These are phyloP conservation scores for Onchidella celtica DNA, from an alignment of 2,888 invertebrate species.

Conservation along the genomic window DNA sequence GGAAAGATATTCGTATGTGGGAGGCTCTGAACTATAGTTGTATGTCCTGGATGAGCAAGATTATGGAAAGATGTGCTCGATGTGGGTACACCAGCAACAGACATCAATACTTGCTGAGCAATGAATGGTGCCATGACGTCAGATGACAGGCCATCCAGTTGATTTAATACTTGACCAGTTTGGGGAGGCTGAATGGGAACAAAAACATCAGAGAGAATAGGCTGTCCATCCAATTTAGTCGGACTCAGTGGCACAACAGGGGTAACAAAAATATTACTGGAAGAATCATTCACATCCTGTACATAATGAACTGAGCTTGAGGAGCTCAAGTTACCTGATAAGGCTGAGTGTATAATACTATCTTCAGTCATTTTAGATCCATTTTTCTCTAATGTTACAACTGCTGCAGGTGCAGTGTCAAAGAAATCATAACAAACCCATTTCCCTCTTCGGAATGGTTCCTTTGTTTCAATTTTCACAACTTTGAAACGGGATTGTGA, in stretches of 20 bases:
- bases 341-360: slow-evolving; percentile 47
- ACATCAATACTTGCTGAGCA: slow-evolving; percentile 39
- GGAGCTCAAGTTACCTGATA: slow-evolving; percentile 77
- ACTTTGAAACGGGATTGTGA: slow-evolving; percentile 89
- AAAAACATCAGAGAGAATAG: slow-evolving; percentile 53
- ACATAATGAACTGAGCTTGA: slow-evolving; percentile 78
- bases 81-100: slow-evolving; percentile 24
- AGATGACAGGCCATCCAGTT: slow-evolving; percentile 36
- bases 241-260: slow-evolving; percentile 61
- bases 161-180: slow-evolving; percentile 55
- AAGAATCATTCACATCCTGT: slow-evolving; percentile 76
- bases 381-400: slow-evolving; percentile 51
- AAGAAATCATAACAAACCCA: slow-evolving; percentile 97
- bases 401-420: slow-evolving; percentile 86
- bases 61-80: slow-evolving; percentile 38
- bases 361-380: slow-evolving; percentile 53
- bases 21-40: slow-evolving; percentile 42
- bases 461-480: slow-evolving; percentile 97
- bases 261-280: slow-evolving; percentile 73
- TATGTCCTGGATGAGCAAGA: slow-evolving; percentile 37
- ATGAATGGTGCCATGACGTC: slow-evolving; percentile 41
- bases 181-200: slow-evolving; percentile 67
- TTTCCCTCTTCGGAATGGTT: slow-evolving; percentile 93
- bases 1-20: slow-evolving; percentile 45
- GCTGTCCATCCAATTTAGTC: slow-evolving; percentile 49